phyloP scores from a whole-genome alignment of 1,140 invertebrate species.

The Telenomus remus region DNA sequence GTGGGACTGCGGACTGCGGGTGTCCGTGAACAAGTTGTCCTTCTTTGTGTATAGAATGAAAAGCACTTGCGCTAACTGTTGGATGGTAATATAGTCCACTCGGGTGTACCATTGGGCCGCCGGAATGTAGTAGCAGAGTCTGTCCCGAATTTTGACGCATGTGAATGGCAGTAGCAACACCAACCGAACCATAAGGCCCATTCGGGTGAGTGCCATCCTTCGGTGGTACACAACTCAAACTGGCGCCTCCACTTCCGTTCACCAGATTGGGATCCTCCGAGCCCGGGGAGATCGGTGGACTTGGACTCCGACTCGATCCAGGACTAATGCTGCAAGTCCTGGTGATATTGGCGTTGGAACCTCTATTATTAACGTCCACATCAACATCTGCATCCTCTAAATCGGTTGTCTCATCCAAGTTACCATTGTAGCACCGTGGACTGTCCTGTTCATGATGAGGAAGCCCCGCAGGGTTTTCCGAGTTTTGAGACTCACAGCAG shows the following conservation, averaged over 20 bases:
- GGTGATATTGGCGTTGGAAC: slow-evolving; percentile 31
- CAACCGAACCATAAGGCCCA: slow-evolving; percentile 60
- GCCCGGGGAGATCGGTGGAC: slow-evolving; percentile 71
- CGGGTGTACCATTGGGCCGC: slow-evolving; percentile 67
- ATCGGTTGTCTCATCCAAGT: slow-evolving; percentile 29
- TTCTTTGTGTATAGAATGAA: slow-evolving; percentile 74
- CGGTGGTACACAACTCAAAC: slow-evolving; percentile 21
- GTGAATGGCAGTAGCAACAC: slow-evolving; percentile 51
- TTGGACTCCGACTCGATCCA: slow-evolving; percentile 69
- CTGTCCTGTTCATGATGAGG: slow-evolving; percentile 4
- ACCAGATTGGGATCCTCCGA: slow-evolving; percentile 65
- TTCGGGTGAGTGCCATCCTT: slow-evolving; percentile 41
- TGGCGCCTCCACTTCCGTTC: slow-evolving; percentile 36
- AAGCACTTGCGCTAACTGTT: slow-evolving; percentile 68
- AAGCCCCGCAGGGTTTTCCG: slow-evolving; percentile 11
- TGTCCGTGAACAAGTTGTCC: slow-evolving; percentile 64
- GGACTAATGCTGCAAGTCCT: slow-evolving; percentile 69
- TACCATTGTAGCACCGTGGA: slow-evolving; percentile 19
- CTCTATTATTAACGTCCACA: slow-evolving; percentile 45
- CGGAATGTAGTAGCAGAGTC: slow-evolving; percentile 66
- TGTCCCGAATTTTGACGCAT: slow-evolving; percentile 65
- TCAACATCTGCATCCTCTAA: slow-evolving; percentile 56
- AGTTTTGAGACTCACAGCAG: slow-evolving; percentile 12
- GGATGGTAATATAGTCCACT: slow-evolving; percentile 71
- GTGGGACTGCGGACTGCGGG: slow-evolving; percentile 63